These are phyloP conservation scores for Oscheius onirici DNA, from an alignment of 2,888 invertebrate species.

Conservation along the genomic window DNA sequence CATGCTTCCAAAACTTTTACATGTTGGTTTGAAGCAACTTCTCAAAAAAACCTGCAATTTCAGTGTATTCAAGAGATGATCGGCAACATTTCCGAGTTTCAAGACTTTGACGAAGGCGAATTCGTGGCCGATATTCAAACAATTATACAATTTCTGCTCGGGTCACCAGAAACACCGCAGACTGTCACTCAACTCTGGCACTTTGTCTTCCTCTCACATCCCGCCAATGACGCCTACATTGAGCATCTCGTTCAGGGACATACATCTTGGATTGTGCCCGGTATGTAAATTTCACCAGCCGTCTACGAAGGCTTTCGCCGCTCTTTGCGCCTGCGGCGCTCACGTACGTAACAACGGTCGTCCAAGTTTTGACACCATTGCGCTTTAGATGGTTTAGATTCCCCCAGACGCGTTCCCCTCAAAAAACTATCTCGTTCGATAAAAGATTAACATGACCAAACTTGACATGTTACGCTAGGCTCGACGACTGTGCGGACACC, in stretches of 20 bases:
- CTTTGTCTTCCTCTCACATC: slow-evolving; percentile 65
- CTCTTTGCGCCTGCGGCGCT: no score
- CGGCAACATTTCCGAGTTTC: slow-evolving; percentile 8
- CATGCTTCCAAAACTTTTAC: slow-evolving; percentile 33
- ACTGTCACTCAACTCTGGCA: slow-evolving; percentile 51
- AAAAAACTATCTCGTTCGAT: no score
- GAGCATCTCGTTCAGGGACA: slow-evolving; percentile 53
- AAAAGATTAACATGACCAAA: no score
- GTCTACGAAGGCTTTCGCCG: no score
- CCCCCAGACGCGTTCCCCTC: no score
- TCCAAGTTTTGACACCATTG: no score
- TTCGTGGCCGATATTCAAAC: slow-evolving; percentile 24
- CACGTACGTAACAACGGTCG: no score
- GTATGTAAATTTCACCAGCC: no score
- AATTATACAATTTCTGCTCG: slow-evolving; percentile 29
- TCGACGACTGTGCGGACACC: no score
- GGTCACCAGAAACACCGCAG: slow-evolving; percentile 16
- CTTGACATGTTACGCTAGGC: no score
- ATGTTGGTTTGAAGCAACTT: slow-evolving; percentile 5
- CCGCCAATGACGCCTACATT: slow-evolving; percentile 60
- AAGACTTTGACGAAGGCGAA: background rate
- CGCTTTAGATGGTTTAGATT: no score
- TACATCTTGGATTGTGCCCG: slow-evolving; percentile 51
- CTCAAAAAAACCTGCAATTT: background rate
- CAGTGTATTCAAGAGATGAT: slow-evolving; percentile 36